A percentile compares a stretch with the other conserved stretches of the same genome.
phyloP scores from a whole-genome alignment of 2,888 invertebrate species.

The Cremastobaeus sp. region DNA sequence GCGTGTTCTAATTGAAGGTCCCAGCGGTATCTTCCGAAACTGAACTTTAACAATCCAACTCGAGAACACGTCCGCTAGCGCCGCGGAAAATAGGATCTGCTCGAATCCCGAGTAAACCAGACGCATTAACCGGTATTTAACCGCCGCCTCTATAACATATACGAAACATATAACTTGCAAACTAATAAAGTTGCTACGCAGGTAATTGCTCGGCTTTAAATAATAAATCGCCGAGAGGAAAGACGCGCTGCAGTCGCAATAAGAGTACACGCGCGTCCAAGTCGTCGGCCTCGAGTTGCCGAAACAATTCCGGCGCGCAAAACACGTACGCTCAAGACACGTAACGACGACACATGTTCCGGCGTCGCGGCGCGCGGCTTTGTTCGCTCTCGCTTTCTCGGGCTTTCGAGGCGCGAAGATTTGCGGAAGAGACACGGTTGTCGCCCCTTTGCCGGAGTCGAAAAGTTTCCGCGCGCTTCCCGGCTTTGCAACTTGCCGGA shows the following conservation, averaged over 20 bases:
- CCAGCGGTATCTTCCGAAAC: too few species aligned
- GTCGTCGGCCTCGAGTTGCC: slow-evolving; percentile 32
- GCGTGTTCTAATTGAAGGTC: too few species aligned
- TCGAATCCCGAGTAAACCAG: slow-evolving; percentile 12
- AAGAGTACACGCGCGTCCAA: too few species aligned
- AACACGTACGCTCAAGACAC: slow-evolving; percentile 32
- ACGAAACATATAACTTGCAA: slow-evolving; percentile 16
- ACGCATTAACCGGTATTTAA: slow-evolving; percentile 14
- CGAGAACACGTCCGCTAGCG: too few species aligned
- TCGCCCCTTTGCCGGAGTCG: slow-evolving; percentile 33
- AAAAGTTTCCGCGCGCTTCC: slow-evolving; percentile 43
- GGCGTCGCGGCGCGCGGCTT: slow-evolving; percentile 14
- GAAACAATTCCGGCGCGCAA: slow-evolving; percentile 26
- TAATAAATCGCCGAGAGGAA: slow-evolving; percentile 21
- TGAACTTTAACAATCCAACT: too few species aligned
- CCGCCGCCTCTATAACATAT: slow-evolving; percentile 4
- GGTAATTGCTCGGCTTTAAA: slow-evolving; percentile 21
- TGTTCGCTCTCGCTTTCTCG: background rate
- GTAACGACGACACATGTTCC: slow-evolving; percentile 38
- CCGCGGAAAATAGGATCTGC: too few species aligned
- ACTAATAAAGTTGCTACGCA: slow-evolving; percentile 18
- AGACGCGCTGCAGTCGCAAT: background rate
- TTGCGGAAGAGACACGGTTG: slow-evolving; percentile 19
- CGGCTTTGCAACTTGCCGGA: slow-evolving; percentile 35
- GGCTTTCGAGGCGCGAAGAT: background rate